Evolutionary conservation across 1,140 invertebrate species (phyloP), one percentile per base, ranked within the genome.

Genomic region (Yoshiicerus persimilis): DNA sequence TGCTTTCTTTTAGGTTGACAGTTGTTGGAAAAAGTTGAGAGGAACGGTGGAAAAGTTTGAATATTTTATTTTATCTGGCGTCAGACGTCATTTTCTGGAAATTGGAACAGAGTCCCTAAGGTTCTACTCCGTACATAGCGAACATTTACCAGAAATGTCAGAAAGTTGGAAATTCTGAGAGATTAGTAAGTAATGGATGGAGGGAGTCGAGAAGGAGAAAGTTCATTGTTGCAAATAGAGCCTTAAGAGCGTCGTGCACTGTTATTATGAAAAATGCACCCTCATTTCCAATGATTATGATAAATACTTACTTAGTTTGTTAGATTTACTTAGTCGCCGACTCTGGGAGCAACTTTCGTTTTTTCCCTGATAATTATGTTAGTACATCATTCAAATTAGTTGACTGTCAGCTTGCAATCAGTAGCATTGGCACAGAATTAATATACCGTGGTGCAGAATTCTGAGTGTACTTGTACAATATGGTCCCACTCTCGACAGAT

Each of bases 101-200:
- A 34, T 77, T 36, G 8, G 32, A 77, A 30, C 32, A 77, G 32
- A 11, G 30, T 77, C 70, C 70, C 70, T 77, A 34, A 16, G 70
- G 70, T 34, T 77, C 25, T 75, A 77, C 27, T 6, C 16, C 32
- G 30, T 77, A 36, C 70, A 77, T 36, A 32, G 32, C 16, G 5
- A 77, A 30, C 30, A 77, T 77, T 77, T 77, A 77, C 70, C 16
- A 77, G 70, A 77, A 77, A 77, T 34, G 70, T 77, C 70, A 77
- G 36, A 77, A 77, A 77, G 70, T 77, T 77, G 5, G 34, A 20
- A 77, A 77, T 77, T 77, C 70, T 36, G 6, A 16, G 30, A 77
- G 70, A 77, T 77, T 77, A 34, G 70, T 77, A 77, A 36, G 70
- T 77, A 77, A 77, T 77, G 70, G 70, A 77, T 77, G 20, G 34